These are phyloP conservation scores for Alaudala cheleensis DNA, from an alignment of 2,113 vertebrate species.

Conservation along the genomic window DNA sequence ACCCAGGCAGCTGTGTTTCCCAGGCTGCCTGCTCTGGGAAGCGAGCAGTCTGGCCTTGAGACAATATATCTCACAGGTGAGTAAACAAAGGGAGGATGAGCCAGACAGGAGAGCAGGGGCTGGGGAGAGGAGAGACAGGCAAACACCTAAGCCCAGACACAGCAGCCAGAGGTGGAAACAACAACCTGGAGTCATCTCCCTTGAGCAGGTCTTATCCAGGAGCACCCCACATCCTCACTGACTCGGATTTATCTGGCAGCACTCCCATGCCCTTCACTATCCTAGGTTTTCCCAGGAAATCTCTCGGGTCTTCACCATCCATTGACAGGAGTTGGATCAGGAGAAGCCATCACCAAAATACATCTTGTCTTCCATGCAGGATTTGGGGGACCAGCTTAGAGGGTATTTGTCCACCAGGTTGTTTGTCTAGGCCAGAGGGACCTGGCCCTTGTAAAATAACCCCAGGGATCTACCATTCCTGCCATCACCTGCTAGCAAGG, in stretches of 20 bases:
- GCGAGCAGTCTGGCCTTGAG: not conserved
- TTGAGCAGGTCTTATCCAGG: not conserved
- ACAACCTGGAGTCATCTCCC: not conserved
- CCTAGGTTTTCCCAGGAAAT: not conserved
- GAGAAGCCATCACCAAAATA: not conserved
- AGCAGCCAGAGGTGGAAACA: not conserved
- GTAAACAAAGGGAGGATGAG: constrained; percentile 44
- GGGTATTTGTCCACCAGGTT: not conserved
- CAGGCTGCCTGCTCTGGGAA: not conserved
- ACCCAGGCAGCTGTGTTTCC: not conserved
- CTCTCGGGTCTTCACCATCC: not conserved
- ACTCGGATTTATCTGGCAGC: not conserved
- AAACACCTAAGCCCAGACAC: not conserved
- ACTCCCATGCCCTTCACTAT: not conserved
- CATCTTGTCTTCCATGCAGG: not conserved
- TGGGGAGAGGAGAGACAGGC: not conserved
- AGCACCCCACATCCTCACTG: not conserved
- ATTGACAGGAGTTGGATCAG: not conserved
- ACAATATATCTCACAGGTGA: constrained; percentile 38
- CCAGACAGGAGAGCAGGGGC: not conserved
- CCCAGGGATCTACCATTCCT: not conserved
- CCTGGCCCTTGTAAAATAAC: not conserved
- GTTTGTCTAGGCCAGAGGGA: not conserved
- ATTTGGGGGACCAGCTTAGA: not conserved
- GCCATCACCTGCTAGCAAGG: not conserved